Conservation (phyloP, 1,140 invertebrate genomes). For the Apis florea region DNA sequence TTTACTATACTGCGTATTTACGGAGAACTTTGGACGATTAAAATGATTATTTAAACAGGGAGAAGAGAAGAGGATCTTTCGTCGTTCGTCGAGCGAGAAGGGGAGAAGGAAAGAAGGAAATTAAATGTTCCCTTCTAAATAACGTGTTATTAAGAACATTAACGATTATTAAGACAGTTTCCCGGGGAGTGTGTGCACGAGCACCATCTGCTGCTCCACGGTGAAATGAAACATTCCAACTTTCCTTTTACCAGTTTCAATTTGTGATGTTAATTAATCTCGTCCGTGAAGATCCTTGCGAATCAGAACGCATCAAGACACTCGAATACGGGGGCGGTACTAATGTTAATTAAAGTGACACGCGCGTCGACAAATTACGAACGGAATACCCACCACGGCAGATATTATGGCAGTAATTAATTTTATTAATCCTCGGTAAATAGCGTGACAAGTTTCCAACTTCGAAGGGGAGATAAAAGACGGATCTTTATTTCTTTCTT, state of each 20-base stretch:
- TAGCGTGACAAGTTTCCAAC: not conserved
- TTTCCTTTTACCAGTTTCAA: constrained; percentile 6
- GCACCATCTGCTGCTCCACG: not conserved
- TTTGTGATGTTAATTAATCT: constrained; percentile 1
- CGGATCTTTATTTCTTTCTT: no score
- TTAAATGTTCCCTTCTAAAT: not conserved
- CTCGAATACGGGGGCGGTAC: not conserved
- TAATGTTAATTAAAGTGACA: constrained; percentile 14
- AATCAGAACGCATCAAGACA: constrained; percentile 5
- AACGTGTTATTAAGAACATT: not conserved
- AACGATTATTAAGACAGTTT: not conserved
- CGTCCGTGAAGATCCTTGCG: not conserved
- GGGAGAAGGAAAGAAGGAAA: not conserved
- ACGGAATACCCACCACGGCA: not conserved
- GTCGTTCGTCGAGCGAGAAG: not conserved
- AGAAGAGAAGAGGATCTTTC: no score
- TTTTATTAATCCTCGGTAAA: not conserved
- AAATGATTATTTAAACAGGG: not conserved
- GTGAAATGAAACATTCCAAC: not conserved
- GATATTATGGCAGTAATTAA: not conserved
- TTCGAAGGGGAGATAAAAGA: no score
- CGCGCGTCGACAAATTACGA: not conserved
- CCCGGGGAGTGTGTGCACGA: no score
- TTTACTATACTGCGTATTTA: not conserved
- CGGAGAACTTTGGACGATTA: not conserved